A percentile compares a stretch with the other conserved stretches of the same genome.
Conservation (phyloP, 2,113 vertebrate species). For the Anguilla japonica region DNA sequence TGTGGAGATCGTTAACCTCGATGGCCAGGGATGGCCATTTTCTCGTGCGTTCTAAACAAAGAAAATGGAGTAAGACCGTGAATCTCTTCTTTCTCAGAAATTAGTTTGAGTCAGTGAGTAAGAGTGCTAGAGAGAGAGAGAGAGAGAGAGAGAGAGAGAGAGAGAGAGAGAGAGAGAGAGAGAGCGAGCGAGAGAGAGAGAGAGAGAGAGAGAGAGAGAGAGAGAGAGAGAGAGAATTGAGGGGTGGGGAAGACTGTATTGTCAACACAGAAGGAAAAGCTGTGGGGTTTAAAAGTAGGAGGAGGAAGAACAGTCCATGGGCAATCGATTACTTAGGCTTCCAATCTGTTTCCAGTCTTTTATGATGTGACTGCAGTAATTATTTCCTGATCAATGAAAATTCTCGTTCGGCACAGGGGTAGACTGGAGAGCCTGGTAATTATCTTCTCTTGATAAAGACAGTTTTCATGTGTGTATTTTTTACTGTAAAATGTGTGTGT, state of each 20-base stretch:
- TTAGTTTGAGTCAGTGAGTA: neutral
- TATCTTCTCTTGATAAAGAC: constrained; percentile 58
- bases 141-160: too few relatives aligned
- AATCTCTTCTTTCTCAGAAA: constrained; percentile 30
- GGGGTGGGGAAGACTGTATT: too few relatives aligned
- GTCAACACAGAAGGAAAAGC: constrained; percentile 5
- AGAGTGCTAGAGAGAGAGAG: too few relatives aligned
- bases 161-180: too few relatives aligned
- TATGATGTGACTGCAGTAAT: constrained; percentile 75
- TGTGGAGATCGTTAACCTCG: constrained; percentile 41
- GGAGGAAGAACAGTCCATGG: constrained; percentile 59
- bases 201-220: too few relatives aligned
- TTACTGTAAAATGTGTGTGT: constrained; percentile 27
- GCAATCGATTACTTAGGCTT: constrained; percentile 69
- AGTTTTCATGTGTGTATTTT: constrained; percentile 62
- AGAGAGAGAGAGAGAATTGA: too few relatives aligned
- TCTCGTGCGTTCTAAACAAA: neutral
- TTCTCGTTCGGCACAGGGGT: constrained; percentile 64
- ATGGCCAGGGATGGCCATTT: constrained; percentile 13
- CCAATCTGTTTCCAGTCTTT: constrained; percentile 74
- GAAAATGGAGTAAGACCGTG: constrained; percentile 55
- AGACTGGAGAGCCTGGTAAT: constrained; percentile 55
- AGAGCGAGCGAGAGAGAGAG: too few relatives aligned
- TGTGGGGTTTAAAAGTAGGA: constrained; percentile 28
- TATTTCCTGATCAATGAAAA: constrained; percentile 71